Evolutionary conservation across 2,888 invertebrate species (phyloP), one percentile per base, ranked within the genome.

Genomic region (Standfussiana lucernea): DNA sequence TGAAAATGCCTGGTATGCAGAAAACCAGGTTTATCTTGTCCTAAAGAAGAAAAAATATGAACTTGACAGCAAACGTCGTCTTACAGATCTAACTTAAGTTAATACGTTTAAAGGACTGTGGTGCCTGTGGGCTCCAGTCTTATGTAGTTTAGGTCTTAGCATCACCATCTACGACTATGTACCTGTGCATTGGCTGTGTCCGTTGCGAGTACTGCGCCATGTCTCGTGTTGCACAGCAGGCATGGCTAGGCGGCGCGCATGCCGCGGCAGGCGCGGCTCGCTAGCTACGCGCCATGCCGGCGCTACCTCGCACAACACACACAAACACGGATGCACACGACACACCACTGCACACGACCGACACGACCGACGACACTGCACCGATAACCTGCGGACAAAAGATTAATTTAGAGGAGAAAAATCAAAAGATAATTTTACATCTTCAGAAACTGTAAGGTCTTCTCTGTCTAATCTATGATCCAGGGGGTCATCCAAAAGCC

Each of bases 171-270:
- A 65, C 15, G 47, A 35, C 42, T 77, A 56, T 85, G 80, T 90
- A 97, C 97, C 97, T 97, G 96, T 97, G 96, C 96, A 97, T 97
- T 93, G 96, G 96, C 96, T 96, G 97, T 92, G 97, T 93, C 94
- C 97, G 93, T 93, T 97, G 97, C 89, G 97, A 94, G 92, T 96
- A 97, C 94, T 97, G 97, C 94, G 97, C 97, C 97, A 97, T 97
- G 92, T 90, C 91, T 88, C 86, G 85, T 89, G 89, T 79, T 87
- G 91, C 91, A 92, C 94, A 91, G 94, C 94, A 91, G 93, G 94
- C 96, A 96, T 96, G 96, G 95, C 96, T 95, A 95, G 92, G 92
- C 93, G 92, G 92, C 92, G 93, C 92, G 95, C 96, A 95, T 96
- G 94, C 94, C 95, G 95, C 90, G 90, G 87, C 89, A 88, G 89